Percentiles rank a stretch among this genome's conserved stretches.
Evolutionary conservation across 2,797 vertebrate species (phyloP).

Genomic region (Botia almorhae): DNA sequence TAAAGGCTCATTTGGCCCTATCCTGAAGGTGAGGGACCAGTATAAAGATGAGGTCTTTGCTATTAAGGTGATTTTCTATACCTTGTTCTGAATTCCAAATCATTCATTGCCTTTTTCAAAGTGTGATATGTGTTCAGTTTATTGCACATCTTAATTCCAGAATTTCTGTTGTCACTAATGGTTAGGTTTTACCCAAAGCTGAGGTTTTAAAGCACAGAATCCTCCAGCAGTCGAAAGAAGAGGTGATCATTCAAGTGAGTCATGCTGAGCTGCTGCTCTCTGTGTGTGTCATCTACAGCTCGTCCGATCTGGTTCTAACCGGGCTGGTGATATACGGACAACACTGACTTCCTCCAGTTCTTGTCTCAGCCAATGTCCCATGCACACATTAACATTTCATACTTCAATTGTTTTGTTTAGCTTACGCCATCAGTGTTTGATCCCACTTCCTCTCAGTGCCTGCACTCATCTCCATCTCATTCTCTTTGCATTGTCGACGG

Average conservation of each 20-base stretch:
- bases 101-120: background rate
- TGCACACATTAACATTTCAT: slow-evolving; percentile 26
- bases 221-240: slow-evolving; percentile 87
- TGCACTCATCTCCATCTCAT: slow-evolving; percentile 41
- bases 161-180: slow-evolving; percentile 22
- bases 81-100: background rate
- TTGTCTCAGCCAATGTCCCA: background rate
- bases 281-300: slow-evolving; percentile 9
- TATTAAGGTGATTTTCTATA: slow-evolving; percentile 79
- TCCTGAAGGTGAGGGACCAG: slow-evolving; percentile 85
- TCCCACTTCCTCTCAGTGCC: slow-evolving; percentile 13
- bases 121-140: background rate
- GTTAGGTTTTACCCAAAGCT: slow-evolving; percentile 84
- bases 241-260: slow-evolving; percentile 88
- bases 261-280: background rate
- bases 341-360: background rate
- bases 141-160: background rate
- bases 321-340: slow-evolving; percentile 10
- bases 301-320: slow-evolving; percentile 28
- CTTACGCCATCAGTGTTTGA: background rate
- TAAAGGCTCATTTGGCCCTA: slow-evolving; percentile 88
- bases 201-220: slow-evolving; percentile 81
- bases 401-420: slow-evolving; percentile 1
- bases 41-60: slow-evolving; percentile 80
- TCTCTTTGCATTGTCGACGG: slow-evolving; percentile 62